Conservation (phyloP, 2,888 invertebrate genomes). For the Netelia inedita region DNA sequence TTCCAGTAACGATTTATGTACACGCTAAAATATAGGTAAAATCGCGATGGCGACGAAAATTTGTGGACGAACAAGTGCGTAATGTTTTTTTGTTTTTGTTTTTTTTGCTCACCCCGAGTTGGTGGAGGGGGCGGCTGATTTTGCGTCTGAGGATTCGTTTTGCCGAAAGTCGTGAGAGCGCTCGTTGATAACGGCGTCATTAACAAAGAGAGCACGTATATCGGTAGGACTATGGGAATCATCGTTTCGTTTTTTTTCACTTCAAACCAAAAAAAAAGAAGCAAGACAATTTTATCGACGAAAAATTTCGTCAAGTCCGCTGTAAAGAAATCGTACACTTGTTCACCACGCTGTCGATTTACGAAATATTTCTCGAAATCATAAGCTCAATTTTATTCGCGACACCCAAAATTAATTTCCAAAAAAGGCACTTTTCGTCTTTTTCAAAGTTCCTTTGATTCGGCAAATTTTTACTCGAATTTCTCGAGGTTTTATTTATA, state of each 20-base stretch:
- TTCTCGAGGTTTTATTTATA: slow-evolving; percentile 1
- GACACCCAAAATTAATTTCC: slow-evolving; percentile 26
- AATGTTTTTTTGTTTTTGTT: neutral
- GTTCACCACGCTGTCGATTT: slow-evolving; percentile 14
- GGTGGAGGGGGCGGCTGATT: slow-evolving; percentile 86
- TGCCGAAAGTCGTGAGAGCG: slow-evolving; percentile 90
- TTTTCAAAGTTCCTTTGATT: slow-evolving; percentile 2
- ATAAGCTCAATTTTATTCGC: slow-evolving; percentile 3
- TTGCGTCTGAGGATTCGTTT: slow-evolving; percentile 87
- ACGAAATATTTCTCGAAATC: slow-evolving; percentile 8
- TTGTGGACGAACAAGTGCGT: too few species aligned
- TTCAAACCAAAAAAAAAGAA: too few species aligned
- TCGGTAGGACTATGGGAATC: slow-evolving; percentile 55
- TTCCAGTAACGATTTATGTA: neutral
- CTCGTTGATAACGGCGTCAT: slow-evolving; percentile 86
- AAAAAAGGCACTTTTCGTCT: slow-evolving; percentile 43
- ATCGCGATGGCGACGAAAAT: neutral
- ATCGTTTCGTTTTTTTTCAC: slow-evolving; percentile 31
- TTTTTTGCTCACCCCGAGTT: slow-evolving; percentile 86
- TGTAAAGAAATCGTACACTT: slow-evolving; percentile 32
- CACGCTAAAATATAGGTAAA: neutral
- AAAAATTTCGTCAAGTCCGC: slow-evolving; percentile 17
- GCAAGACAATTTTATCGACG: neutral
- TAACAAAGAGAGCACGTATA: slow-evolving; percentile 73
- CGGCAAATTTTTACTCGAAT: neutral